These are phyloP conservation scores for Hypanus sabinus DNA, from an alignment of 2,113 vertebrate genomes.

Conservation along the genomic window DNA sequence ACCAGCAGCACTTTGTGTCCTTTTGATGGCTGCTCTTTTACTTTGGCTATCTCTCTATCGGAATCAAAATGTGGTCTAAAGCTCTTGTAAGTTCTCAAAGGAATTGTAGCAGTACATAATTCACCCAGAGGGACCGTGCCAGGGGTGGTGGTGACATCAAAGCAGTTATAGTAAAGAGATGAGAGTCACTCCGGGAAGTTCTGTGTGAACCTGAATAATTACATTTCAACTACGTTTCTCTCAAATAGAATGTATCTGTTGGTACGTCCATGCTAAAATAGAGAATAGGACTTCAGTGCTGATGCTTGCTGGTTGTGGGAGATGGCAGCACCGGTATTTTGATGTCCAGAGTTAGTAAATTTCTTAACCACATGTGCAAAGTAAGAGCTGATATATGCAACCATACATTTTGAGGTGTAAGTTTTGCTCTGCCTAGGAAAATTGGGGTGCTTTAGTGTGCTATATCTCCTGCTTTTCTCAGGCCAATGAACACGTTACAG, in stretches of 20 bases:
- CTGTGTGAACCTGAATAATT: background rate
- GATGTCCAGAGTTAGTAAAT: background rate
- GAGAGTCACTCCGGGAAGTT: background rate
- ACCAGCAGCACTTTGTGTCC: background rate
- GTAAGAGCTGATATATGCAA: background rate
- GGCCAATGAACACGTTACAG: background rate
- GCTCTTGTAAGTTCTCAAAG: too few relatives aligned
- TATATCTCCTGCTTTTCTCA: background rate
- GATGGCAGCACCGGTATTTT: background rate
- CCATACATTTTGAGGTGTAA: background rate
- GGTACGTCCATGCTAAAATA: background rate
- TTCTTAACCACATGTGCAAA: background rate
- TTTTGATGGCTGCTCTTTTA: too few relatives aligned
- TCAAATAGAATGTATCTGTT: background rate
- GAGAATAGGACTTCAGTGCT: background rate
- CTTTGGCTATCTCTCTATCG: too few relatives aligned
- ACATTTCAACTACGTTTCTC: background rate
- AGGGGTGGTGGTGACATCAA: background rate
- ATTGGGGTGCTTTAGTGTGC: background rate
- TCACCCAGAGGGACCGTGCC: background rate
- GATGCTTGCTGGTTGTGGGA: background rate
- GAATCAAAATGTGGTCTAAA: too few relatives aligned
- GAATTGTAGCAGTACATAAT: background rate
- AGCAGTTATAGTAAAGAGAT: background rate
- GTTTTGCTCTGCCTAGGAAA: background rate